A percentile compares a stretch with the other conserved stretches of the same genome.
phyloP scores from a whole-genome alignment of 2,888 invertebrate species.

The Noctua pronuba region DNA sequence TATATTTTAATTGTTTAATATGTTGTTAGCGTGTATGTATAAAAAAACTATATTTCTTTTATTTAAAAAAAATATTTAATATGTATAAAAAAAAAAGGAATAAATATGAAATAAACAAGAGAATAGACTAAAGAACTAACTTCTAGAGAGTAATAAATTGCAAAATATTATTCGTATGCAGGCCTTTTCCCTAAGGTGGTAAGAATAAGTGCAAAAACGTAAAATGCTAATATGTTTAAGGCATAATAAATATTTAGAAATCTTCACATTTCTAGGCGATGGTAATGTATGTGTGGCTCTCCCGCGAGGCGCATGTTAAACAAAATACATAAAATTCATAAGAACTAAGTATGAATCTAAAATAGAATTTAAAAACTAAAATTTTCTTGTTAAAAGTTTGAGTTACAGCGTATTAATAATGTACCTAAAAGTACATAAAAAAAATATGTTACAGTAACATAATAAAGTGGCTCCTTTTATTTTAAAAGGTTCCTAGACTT shows the following conservation, averaged over 20 bases:
- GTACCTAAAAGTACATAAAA: not conserved
- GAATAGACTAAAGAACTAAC: too few relatives aligned
- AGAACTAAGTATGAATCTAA: conserved; percentile 8
- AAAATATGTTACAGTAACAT: conserved; percentile 8
- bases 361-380: conserved; percentile 35
- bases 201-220: conserved; percentile 23
- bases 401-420: conserved; percentile 12
- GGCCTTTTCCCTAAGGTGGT: conserved; percentile 25
- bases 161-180: conserved; percentile 31
- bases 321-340: conserved; percentile 30
- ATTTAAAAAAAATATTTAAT: too few relatives aligned
- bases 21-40: not conserved
- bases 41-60: too few relatives aligned
- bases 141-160: conserved; percentile 33
- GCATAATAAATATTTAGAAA: conserved; percentile 51
- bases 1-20: conserved; percentile 1
- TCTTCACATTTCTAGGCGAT: conserved; percentile 36
- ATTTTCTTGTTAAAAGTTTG: not conserved
- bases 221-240: conserved; percentile 42
- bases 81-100: too few relatives aligned
- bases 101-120: conserved; percentile 16
- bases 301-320: conserved; percentile 40
- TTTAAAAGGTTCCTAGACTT: conserved; percentile 10
- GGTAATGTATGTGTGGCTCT: conserved; percentile 27
- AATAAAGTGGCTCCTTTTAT: conserved; percentile 5